Conservation (phyloP, 2,113 vertebrate genomes). For the Tapirus terrestris region DNA sequence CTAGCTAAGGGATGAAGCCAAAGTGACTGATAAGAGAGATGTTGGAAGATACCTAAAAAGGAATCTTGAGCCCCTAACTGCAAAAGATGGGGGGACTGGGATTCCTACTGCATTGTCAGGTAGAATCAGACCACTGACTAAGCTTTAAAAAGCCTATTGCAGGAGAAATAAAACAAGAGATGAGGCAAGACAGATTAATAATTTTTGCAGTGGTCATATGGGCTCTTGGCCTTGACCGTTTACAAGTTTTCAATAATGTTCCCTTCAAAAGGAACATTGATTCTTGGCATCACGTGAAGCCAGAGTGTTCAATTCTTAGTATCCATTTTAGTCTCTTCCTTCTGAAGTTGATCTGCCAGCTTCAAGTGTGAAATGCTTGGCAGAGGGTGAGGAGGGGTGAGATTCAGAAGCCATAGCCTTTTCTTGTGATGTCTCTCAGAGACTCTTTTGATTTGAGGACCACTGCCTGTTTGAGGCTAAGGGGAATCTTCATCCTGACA, state of each 20-base stretch:
- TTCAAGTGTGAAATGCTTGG: background rate
- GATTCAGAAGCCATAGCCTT: background rate
- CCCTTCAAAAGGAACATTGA: conserved; percentile 24
- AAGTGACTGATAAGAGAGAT: background rate
- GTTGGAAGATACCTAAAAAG: background rate
- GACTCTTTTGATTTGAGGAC: background rate
- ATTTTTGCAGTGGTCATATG: background rate
- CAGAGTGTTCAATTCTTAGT: background rate
- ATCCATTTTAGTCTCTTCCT: background rate
- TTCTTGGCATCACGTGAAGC: background rate
- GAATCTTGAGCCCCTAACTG: background rate
- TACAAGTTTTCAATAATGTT: background rate
- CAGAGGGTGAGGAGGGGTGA: background rate
- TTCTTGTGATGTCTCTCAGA: background rate
- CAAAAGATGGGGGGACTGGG: background rate
- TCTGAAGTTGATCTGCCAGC: background rate
- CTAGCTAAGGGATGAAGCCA: background rate
- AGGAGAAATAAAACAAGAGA: conserved; percentile 22
- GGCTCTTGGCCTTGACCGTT: background rate
- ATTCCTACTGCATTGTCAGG: background rate
- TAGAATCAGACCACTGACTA: background rate
- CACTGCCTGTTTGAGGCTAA: background rate
- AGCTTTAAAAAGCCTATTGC: conserved; percentile 7
- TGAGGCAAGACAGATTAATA: background rate
- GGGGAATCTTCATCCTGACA: background rate